These are phyloP conservation scores for Salvator merianae DNA, from an alignment of 2,113 vertebrate genomes.

Conservation along the genomic window DNA sequence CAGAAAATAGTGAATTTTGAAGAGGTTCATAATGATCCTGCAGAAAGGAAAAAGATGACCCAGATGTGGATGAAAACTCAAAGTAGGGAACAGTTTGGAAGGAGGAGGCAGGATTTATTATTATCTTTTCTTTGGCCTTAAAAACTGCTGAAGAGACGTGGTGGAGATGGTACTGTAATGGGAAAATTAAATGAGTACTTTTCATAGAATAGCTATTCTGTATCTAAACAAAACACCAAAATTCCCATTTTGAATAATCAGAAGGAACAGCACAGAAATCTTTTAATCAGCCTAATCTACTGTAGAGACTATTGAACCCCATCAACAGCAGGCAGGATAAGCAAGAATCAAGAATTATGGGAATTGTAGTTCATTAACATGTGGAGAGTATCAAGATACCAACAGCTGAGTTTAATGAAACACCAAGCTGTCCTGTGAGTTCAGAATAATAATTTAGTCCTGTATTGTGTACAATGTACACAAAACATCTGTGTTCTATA, in stretches of 20 bases:
- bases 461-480: neutral
- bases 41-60: too few species aligned
- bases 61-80: neutral
- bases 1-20: neutral
- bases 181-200: too few species aligned
- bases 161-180: too few species aligned
- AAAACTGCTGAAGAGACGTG: neutral
- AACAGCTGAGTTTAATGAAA: neutral
- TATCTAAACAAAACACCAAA: neutral
- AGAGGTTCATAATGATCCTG: neutral
- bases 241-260: neutral
- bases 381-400: too few species aligned
- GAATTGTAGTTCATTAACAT: too few species aligned
- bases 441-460: neutral
- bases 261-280: neutral
- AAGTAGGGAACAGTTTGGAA: too few species aligned
- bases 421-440: neutral
- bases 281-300: neutral
- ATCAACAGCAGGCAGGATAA: too few species aligned
- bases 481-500: neutral
- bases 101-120: neutral
- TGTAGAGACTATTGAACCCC: too few species aligned
- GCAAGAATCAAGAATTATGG: too few species aligned
- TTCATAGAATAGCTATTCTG: too few species aligned
- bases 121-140: neutral